Evolutionary conservation across 92 coral and sea anemone species (phyloP), one percentile per base, ranked within the genome.

Genomic region (Chrysogorgia sp.): DNA sequence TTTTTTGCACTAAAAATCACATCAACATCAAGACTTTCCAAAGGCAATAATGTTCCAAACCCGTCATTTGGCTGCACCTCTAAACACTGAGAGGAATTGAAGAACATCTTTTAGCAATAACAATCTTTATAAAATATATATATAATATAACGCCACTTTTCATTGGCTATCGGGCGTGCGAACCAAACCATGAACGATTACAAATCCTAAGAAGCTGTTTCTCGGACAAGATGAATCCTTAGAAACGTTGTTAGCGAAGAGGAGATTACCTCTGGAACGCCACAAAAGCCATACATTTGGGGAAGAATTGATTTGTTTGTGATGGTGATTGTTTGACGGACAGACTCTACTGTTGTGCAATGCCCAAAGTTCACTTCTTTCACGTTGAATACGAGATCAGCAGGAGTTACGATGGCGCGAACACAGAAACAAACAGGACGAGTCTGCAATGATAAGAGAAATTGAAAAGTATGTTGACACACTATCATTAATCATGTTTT

Each of bases 51-150:
- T n/a, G 96, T 96, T 30, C 99, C 99, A 83, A 96, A 96, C 19
- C 99, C 99, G 74, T 96, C 99, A 83, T 96, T 91, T 2, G 99
- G 99, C 82, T 96, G 99, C 6, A 96, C 99, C 65, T 96, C 99
- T 22, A 96, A 89, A 29, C 96, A 89, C 99, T 96, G 61, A 28
- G 87, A 64, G 12, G n/a, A n/a, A n/a, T n/a, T n/a, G n/a, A 49
- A 58, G 3, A 56, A 29, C 61, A 60, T 21, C n/a, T n/a, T n/a
- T n/a, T n/a, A n/a, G n/a, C n/a, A n/a, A n/a, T n/a, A n/a, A n/a
- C n/a, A n/a, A n/a, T n/a, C n/a, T n/a, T n/a, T n/a, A n/a, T n/a
- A n/a, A n/a, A n/a, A n/a, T n/a, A n/a, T n/a, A n/a, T n/a, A n/a
- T n/a, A n/a, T n/a, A n/a, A n/a, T n/a, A n/a, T n/a, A n/a, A n/a